Evolutionary conservation across 1,140 invertebrate genomes (phyloP).

Genomic region (Euwallacea similis): DNA sequence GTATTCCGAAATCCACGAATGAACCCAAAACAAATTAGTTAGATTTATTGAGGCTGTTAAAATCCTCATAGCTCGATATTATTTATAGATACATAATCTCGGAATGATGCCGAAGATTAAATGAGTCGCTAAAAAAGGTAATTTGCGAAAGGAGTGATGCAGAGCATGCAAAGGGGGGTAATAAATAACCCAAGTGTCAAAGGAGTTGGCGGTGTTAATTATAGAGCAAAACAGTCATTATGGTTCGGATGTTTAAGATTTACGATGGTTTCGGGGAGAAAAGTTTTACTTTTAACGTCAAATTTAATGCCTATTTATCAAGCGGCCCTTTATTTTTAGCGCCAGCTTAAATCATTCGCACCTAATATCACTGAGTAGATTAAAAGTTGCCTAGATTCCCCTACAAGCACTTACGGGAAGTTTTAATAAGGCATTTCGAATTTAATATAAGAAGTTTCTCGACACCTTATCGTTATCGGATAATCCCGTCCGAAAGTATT

Average conservation of each 20-base stretch:
- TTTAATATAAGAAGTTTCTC: conserved; percentile 14
- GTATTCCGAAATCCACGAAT: conserved; percentile 5
- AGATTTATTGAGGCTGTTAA: conserved; percentile 2
- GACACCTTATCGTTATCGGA: conserved; percentile 1
- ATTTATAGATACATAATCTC: not conserved
- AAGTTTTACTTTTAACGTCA: too few species aligned
- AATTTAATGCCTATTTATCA: too few species aligned
- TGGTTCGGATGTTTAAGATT: too few species aligned
- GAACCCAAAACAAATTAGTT: not conserved
- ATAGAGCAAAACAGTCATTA: conserved; percentile 5
- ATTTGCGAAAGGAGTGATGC: conserved; percentile 4
- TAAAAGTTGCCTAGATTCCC: too few species aligned
- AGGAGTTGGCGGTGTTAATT: not conserved
- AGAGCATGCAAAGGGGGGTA: not conserved
- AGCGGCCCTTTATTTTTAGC: too few species aligned
- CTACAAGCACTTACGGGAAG: not conserved
- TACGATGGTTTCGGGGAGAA: too few species aligned
- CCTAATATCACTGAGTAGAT: too few species aligned
- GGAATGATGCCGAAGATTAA: conserved; percentile 1
- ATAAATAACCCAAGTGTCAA: conserved; percentile 1
- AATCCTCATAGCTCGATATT: not conserved
- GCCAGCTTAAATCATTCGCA: too few species aligned
- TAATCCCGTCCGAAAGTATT: conserved; percentile 1
- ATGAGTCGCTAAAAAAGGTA: conserved; percentile 4
- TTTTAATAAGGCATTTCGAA: conserved; percentile 10